Percentiles rank a stretch among this genome's conserved stretches.
Conservation (phyloP, 2,888 invertebrate genomes). For the Julus scanicus region DNA sequence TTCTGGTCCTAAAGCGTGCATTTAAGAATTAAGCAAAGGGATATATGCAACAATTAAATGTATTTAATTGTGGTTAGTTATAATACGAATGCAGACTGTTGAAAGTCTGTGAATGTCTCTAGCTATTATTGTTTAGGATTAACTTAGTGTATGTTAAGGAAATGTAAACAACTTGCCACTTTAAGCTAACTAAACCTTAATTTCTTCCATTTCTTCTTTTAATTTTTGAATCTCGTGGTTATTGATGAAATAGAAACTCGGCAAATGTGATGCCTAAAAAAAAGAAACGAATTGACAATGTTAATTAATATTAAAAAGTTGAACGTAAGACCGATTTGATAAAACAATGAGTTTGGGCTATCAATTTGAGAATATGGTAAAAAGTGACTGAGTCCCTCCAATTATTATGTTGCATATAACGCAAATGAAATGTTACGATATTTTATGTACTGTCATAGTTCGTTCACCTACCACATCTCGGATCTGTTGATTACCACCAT, state of each 20-base stretch:
- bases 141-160: not conserved
- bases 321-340: not conserved
- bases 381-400: no score
- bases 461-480: slow-evolving; percentile 77
- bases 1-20: not conserved
- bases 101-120: not conserved
- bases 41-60: not conserved
- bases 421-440: no score
- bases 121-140: not conserved
- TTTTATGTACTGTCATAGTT: no score
- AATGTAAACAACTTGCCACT: not conserved
- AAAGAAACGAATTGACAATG: not conserved
- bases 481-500: slow-evolving; percentile 83
- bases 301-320: no score
- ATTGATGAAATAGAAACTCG: slow-evolving; percentile 92
- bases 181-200: slow-evolving; percentile 34
- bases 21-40: not conserved
- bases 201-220: slow-evolving; percentile 79
- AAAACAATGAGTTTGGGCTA: no score
- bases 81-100: not conserved
- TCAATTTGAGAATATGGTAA: no score
- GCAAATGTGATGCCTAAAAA: slow-evolving; percentile 80
- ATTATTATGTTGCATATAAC: no score
- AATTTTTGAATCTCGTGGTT: slow-evolving; percentile 86
- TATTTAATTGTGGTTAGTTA: not conserved